Evolutionary conservation across 2,888 invertebrate species (phyloP), one percentile per base, ranked within the genome.

Genomic region (Pachydiplax longipennis): DNA sequence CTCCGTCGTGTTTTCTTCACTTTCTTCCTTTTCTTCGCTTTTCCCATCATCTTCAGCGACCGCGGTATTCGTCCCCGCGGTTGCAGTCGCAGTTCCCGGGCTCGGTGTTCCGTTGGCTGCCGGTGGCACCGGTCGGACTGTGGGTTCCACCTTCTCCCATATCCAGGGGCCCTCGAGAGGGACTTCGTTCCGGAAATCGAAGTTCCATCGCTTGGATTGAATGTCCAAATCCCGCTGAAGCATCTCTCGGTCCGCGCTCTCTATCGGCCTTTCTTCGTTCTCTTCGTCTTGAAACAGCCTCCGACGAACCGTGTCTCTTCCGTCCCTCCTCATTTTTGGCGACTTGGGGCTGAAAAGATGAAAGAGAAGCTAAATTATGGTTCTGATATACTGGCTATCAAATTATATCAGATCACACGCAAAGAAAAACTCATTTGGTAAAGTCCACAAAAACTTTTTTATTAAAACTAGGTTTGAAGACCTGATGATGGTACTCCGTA

Each of bases 181-280:
- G 73, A 93, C 92, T 91, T 95, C 96, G 1, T 94, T 95, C 91
- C 93, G 93, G 90, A 95, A 95, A 93, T 96, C 95, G 87, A 95
- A 96, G 92, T 95, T 95, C 94, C 95, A 96, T 91, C 94, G 94
- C 25, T 93, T 92, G 65, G 93, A 94, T 15, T 94, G 94, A 92
- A 94, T 92, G 90, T 93, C 92, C 0, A 92, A 91, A 73, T 92
- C 91, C 80, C 91, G 91, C 15, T 92, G 92, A 22, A 91, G 90
- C 82, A 93, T 93, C 80, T 94, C 93, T 35, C 92, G 44, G 91
- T 31, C 93, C 91, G 15, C 53, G 90, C 92, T 91, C 91, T 93
- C 93, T 0, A 91, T 91, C 5, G 91, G 93, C 93, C 53, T 91
- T 91, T n/a, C 31, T 37, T n/a, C 6, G 1, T 22, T 18, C 40